phyloP scores from a whole-genome alignment of 1,140 invertebrate species.

The Luehdorfia chinensis region DNA sequence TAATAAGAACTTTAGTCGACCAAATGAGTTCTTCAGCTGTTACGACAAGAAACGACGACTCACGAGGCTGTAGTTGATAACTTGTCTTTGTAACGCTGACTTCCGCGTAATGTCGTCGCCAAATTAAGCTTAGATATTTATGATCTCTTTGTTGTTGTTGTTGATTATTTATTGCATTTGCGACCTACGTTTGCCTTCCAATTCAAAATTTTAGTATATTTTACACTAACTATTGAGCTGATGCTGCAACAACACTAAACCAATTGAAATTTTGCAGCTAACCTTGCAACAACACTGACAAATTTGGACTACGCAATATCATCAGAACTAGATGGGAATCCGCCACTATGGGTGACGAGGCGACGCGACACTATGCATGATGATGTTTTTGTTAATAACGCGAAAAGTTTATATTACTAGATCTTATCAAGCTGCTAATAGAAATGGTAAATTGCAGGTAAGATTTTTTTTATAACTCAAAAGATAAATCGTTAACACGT shows the following conservation, averaged over 20 bases:
- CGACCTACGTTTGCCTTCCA: too few relatives aligned
- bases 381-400: slow-evolving; percentile 90
- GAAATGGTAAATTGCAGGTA: slow-evolving; percentile 83
- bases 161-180: too few relatives aligned
- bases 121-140: too few relatives aligned
- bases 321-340: slow-evolving; percentile 87
- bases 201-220: too few relatives aligned
- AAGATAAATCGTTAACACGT: too few relatives aligned
- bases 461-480: slow-evolving; percentile 22
- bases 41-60: too few relatives aligned
- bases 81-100: too few relatives aligned
- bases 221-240: slow-evolving; percentile 73
- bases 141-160: too few relatives aligned
- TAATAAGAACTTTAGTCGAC: too few relatives aligned
- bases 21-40: too few relatives aligned
- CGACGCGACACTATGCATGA: slow-evolving; percentile 78
- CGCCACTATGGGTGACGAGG: slow-evolving; percentile 87
- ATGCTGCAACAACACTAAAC: slow-evolving; percentile 82
- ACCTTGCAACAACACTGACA: slow-evolving; percentile 82
- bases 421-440: slow-evolving; percentile 82
- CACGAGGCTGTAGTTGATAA: too few relatives aligned
- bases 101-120: too few relatives aligned
- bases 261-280: slow-evolving; percentile 84
- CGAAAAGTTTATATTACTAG: slow-evolving; percentile 83
- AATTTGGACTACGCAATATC: slow-evolving; percentile 81